Evolutionary conservation across 2,113 vertebrate genomes (phyloP), one percentile per base, ranked within the genome.

Genomic region (Pseudorhombus dupliciocellatus): DNA sequence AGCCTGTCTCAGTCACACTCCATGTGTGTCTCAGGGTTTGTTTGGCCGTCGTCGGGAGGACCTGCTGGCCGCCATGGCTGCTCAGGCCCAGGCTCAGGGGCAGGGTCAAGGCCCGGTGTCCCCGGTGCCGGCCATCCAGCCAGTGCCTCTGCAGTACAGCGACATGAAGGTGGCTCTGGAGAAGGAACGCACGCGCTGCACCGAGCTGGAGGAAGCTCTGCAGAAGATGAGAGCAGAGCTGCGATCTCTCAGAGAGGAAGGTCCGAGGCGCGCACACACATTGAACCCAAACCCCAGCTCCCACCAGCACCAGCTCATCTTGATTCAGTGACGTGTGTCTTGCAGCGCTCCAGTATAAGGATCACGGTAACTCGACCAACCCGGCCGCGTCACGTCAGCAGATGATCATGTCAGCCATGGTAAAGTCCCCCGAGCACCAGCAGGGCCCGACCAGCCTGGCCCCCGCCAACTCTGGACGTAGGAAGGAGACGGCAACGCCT

Each of bases 1-100:
- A 31, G 1, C 31, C 31, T 31, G 31, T 31, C 31, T 31, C 31
- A 10, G 34, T 37, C 34, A 37, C 34, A 37, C 12, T 37, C 50
- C 51, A 1, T 60, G 40, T 61, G 25, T 78, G 55, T 92, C 87
- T 92, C 94, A 99, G 98, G 96, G 98, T 90, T 94, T 99, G 89
- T 99, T 99, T 93, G 96, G 97, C 77, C 96, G 98, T 82, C 96
- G 97, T 75, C 95, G 97, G 81, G 97, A 99, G 93, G 97, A 99
- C 92, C 94, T 97, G 87, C 91, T 95, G 92, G 96, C 96, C 70
- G 95, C 95, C 56, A 87, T 93, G 85, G 90, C 91, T 16, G 91
- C 93, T 65, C 93, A 94, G 88, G 93, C 95, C 85, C 97, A 97
- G 83, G 92, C 58, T 18, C 90, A 91, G 50, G 74, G 87, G 28